A percentile compares a stretch with the other conserved stretches of the same genome.
Conservation (phyloP, 2,113 vertebrate species). For the Haplochromis vanheusdeni region DNA sequence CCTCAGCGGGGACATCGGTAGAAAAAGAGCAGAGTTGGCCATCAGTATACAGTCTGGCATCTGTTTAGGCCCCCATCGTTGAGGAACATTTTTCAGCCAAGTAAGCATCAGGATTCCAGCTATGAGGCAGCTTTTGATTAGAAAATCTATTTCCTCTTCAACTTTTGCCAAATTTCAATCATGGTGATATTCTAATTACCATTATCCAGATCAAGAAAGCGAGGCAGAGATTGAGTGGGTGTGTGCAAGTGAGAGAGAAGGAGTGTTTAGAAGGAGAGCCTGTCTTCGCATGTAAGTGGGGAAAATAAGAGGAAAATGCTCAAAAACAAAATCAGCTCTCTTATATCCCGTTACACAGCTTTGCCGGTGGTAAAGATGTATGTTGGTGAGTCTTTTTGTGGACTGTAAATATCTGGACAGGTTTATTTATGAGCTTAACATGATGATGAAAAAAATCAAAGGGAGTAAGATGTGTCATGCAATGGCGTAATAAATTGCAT, state of each 20-base stretch:
- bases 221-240: constrained; percentile 23
- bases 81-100: constrained; percentile 38
- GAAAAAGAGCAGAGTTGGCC: constrained; percentile 16
- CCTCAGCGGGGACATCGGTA: not conserved
- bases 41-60: constrained; percentile 38
- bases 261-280: not conserved
- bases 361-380: not conserved
- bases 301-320: not conserved
- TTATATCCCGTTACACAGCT: not conserved
- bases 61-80: constrained; percentile 6
- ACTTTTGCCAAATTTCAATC: constrained; percentile 69
- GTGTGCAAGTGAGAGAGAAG: not conserved
- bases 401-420: not conserved
- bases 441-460: not conserved
- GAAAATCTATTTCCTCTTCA: constrained; percentile 66
- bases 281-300: not conserved
- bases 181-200: constrained; percentile 66
- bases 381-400: not conserved
- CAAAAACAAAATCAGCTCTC: not conserved
- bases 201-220: constrained; percentile 37
- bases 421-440: not conserved
- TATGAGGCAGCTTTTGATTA: constrained; percentile 63
- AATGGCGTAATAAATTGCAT: not conserved
- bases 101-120: constrained; percentile 51
- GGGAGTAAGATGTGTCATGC: not conserved